These are phyloP conservation scores for Selenia dentaria DNA, from an alignment of 2,888 invertebrate species.

Conservation along the genomic window DNA sequence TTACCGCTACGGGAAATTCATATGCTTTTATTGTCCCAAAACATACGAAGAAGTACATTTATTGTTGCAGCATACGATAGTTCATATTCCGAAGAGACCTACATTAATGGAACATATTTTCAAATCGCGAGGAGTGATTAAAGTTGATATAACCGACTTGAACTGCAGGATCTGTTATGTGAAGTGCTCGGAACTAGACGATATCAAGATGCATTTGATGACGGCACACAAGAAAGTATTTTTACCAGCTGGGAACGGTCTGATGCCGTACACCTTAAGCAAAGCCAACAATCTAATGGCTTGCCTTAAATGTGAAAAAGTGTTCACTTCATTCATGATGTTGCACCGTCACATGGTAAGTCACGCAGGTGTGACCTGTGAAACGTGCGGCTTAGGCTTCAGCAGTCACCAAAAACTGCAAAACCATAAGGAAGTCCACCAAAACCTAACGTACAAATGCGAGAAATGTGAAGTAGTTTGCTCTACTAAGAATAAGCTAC, in stretches of 20 bases:
- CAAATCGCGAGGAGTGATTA: neutral
- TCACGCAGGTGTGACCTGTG: neutral
- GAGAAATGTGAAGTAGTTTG: neutral
- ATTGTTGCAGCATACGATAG: neutral
- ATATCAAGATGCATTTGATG: neutral
- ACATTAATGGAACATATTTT: neutral
- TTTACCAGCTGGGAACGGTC: neutral
- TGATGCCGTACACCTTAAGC: neutral
- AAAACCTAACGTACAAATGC: neutral
- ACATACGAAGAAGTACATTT: slow-evolving; percentile 19
- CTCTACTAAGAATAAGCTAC: neutral
- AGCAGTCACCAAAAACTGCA: neutral
- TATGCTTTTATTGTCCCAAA: slow-evolving; percentile 42
- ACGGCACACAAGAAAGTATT: neutral
- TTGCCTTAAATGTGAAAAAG: neutral
- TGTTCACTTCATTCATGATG: neutral
- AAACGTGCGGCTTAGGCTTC: neutral
- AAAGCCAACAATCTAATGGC: neutral
- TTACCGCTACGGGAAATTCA: slow-evolving; percentile 20
- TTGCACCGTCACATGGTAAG: neutral
- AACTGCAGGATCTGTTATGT: neutral
- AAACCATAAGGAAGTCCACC: neutral
- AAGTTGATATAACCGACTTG: neutral
- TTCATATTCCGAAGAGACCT: neutral
- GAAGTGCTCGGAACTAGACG: neutral